phyloP scores from a whole-genome alignment of 2,113 vertebrate genomes.

The Nanger granti region DNA sequence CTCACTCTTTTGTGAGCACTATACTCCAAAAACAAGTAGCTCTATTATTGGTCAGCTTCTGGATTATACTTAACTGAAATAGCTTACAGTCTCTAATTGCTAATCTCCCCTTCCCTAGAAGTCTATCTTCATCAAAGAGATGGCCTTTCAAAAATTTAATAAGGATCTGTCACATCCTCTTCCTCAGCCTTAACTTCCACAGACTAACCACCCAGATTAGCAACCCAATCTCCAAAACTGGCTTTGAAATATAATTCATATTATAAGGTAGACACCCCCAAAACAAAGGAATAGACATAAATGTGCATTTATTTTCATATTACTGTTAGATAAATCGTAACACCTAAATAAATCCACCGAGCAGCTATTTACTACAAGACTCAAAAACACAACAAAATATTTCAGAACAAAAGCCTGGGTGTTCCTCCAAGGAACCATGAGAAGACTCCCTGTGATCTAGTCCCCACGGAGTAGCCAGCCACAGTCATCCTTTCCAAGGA shows the following conservation, averaged over 20 bases:
- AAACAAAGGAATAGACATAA: not conserved
- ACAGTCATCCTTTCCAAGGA: not conserved
- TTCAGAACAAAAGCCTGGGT: not conserved
- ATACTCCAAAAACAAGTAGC: not conserved
- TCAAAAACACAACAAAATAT: not conserved
- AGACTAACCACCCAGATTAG: not conserved
- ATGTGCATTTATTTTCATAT: not conserved
- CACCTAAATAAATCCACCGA: not conserved
- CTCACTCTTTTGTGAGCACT: not conserved
- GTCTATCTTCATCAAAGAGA: not conserved
- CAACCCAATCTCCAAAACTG: not conserved
- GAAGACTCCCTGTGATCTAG: not conserved
- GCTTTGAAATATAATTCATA: conserved; percentile 4
- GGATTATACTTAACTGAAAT: not conserved
- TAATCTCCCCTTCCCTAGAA: not conserved
- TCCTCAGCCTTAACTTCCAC: not conserved
- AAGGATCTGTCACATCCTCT: not conserved
- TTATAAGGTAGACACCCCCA: not conserved
- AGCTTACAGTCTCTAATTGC: not conserved
- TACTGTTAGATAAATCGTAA: not conserved
- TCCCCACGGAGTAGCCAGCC: not conserved
- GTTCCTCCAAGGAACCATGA: not conserved
- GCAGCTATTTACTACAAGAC: not conserved
- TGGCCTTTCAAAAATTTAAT: not conserved
- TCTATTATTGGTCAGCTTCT: not conserved